Base-by-base conservation (phyloP, 23 tunicate species). In the Diplosoma virens region DNA sequence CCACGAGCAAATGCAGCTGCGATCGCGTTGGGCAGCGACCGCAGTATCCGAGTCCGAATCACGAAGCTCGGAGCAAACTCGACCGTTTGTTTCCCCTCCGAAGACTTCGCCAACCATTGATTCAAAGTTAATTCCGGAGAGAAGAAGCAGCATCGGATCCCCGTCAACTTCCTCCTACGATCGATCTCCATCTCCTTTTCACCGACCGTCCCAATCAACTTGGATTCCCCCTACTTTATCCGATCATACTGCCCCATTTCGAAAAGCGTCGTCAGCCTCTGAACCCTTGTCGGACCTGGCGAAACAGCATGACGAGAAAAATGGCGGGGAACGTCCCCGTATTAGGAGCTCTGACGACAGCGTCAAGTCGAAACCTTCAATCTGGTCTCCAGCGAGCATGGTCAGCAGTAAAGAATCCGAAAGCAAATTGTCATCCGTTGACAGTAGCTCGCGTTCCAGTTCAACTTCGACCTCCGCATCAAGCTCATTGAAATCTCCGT, bases 91-190 rank as follows among this genome's bases (percentile, higher is more conserved):
- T 16, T 22, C 26, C 24, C 78, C 78, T 5, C 1, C 14, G 3
- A 50, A 30, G 4, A 9, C 18, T 47, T 20, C 41, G 4, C 6
- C 34, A 3, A 28, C 25, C n/a, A 16, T 22, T 9, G 21, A 47
- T 2, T 6, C 35, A 5, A 25, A 18, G 6, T 16, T 14, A 22
- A 25, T 24, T 5, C 35, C 27, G 21, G 34, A 72, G 31, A 59
- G 89, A 30, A 45, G 78, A 2, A 77, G 32, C 77, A 84, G 89
- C 72, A 25, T 84, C 21, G 69, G 82, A 30, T 84, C 89, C 18
- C 82, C 89, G 4, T 77, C 89, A 9, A 75, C 88, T 1, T 84
- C 82, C 7, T 75, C 82, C 25, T 69, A 77, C 78, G 89, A 84
- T 29, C 78, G 82, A 25, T 84, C 89, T 20, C 89, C 89, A 28